Base-by-base conservation (phyloP, 2,113 vertebrate genomes). In the Anhinga rufa region DNA sequence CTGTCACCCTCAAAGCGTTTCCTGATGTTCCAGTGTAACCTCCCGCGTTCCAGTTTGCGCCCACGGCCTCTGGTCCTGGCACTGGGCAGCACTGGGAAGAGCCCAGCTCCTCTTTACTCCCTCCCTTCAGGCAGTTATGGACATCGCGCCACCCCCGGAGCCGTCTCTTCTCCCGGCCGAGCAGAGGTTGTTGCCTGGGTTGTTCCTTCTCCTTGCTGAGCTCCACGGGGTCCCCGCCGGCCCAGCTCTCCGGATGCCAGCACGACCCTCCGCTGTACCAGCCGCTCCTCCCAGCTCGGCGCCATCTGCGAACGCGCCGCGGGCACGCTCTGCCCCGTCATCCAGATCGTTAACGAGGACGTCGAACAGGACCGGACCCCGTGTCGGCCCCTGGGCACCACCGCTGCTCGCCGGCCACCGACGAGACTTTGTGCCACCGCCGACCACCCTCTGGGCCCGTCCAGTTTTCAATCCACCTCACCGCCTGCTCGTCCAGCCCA, bases 391-490 rank as follows among this genome's bases (percentile, higher is more conserved):
- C 58, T 6, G 32, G 18, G 13, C 24, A 12, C 9, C 44, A 31
- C 11, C 6, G 3, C 58, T 7, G 26, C 40, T 15, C 44, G 32
- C 54, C 3, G 17, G 18, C 55, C 81, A 40, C 44, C 17, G 5
- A 28, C 16, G 4, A 3, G 20, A 51, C 49, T 17, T 34, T 7
- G 6, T 17, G 36, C 48, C 2, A 2, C 8, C 5, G 6, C 14
- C 19, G 8, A 16, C 68, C 48, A 8, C 20, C 5, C 40, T 31
- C 26, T 5, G 60, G 49, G 28, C 18, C 19, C 2, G 1, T 20
- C 38, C 31, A 3, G 32, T 15, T 64, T n/a, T 20, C 48, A 36
- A 17, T 7, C 52, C 21, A 6, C n/a, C 42, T 48, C 42, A 6
- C n/a, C 7, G 28, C 64, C 64, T 6, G 46, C 65, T 22, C 22